Percentiles rank a stretch among this genome's conserved stretches.
Evolutionary conservation across 2,888 invertebrate species (phyloP).

Genomic region (Melieria crassipennis): DNA sequence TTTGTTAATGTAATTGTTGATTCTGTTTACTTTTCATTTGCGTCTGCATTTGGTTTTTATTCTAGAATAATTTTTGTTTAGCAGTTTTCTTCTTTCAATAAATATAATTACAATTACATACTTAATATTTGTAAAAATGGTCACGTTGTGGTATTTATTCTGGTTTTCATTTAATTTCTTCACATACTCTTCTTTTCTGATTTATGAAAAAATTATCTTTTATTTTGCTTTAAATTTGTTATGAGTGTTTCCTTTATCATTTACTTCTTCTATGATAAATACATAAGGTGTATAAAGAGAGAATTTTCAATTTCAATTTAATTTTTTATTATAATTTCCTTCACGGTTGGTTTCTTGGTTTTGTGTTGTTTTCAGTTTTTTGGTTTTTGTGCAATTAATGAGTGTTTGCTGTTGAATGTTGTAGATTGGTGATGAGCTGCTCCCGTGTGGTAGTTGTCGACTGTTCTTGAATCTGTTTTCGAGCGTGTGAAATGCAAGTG

Average conservation of each 20-base stretch:
- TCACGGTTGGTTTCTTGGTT: background rate
- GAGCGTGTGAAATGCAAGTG: slow-evolving; percentile 7
- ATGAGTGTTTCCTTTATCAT: too few relatives aligned
- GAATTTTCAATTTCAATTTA: background rate
- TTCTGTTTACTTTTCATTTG: background rate
- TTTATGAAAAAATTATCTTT: background rate
- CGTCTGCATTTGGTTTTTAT: background rate
- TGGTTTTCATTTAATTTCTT: slow-evolving; percentile 21
- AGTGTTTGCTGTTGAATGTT: background rate
- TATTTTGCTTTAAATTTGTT: too few relatives aligned
- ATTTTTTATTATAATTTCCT: slow-evolving; percentile 4
- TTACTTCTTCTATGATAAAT: slow-evolving; percentile 2
- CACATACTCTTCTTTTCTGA: slow-evolving; percentile 14
- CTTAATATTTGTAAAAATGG: slow-evolving; percentile 46
- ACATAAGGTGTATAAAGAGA: slow-evolving; percentile 4
- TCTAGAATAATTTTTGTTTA: background rate
- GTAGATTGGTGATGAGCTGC: background rate
- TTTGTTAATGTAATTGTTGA: background rate
- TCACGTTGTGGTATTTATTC: slow-evolving; percentile 41
- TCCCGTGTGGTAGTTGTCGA: background rate
- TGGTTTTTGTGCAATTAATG: background rate
- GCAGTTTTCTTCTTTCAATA: background rate
- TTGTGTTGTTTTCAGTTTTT: background rate
- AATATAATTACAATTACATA: slow-evolving; percentile 15
- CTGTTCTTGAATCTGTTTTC: background rate